Evolutionary conservation across 2,888 invertebrate genomes (phyloP), one percentile per base, ranked within the genome.

Genomic region (Agonopterix heracliana): DNA sequence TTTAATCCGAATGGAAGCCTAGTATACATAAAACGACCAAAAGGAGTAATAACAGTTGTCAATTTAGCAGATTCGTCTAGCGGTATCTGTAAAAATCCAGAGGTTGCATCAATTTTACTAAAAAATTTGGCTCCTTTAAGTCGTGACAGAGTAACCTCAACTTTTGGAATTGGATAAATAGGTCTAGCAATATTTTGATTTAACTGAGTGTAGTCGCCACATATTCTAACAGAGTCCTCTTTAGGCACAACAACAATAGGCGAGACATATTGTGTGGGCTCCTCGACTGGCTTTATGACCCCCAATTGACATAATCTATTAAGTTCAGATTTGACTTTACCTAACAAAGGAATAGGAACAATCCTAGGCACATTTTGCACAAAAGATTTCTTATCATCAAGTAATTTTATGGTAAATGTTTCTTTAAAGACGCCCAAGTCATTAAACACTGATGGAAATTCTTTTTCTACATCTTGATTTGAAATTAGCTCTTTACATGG

Each of bases 21-120:
- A n/a, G n/a, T 56, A 34, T 54, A 56, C 34, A 52, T 36, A 48
- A 47, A 55, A n/a, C 55, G 48, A 17, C 55, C 52, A 49, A 54
- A 55, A n/a, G 55, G 55, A 38, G 50, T 50, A 38, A 53, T 51
- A 45, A 55, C 43, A 9, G 55, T 55, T 4, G 56, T 56, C 2
- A 54, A 38, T 9, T 50, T 44, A 13, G 17, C 38, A 34, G 54
- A 52, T 10, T 49, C 46, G 11, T 47, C 45, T 9, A 55, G 12
- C 9, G n/a, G 26, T 13, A 49, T 46, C 34, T 53, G 53, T 36
- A 40, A 42, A 46, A 53, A 53, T 2, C 55, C 49, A n/a, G 53
- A 50, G 8, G 49, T 53, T 5, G 51, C 51, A 47, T 53, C 55
- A 43, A 53, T 48, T 48, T 50, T 53, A 4, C 46, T 44, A 49